Evolutionary conservation across 2,113 vertebrate genomes (phyloP).

Genomic region (Romanogobio albipinnatus): DNA sequence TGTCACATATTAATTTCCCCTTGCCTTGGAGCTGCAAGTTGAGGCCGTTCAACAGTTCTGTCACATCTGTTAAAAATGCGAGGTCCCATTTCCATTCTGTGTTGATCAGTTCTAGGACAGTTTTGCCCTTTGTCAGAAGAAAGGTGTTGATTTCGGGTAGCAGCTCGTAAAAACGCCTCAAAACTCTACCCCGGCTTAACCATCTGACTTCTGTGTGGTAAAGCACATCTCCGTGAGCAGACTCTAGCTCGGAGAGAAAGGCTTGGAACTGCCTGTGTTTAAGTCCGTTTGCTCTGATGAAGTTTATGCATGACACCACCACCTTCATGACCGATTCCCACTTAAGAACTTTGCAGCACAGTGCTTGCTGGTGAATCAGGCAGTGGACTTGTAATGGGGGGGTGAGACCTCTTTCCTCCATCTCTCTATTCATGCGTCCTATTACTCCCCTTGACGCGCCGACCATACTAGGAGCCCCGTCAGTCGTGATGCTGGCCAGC

Average conservation of each 20-base stretch:
- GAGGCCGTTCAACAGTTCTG: slow-evolving; percentile 39
- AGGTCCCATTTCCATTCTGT: slow-evolving; percentile 56
- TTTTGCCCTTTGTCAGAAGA: neutral
- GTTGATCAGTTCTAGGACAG: neutral
- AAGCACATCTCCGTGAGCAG: slow-evolving; percentile 50
- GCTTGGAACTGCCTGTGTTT: slow-evolving; percentile 49
- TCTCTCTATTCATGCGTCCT: neutral
- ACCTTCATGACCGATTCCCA: slow-evolving; percentile 51
- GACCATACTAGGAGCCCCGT: neutral
- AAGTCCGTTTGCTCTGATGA: slow-evolving; percentile 23
- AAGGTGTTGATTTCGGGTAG: neutral
- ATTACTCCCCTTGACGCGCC: slow-evolving; percentile 3
- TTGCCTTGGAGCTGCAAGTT: slow-evolving; percentile 53
- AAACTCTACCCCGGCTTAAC: slow-evolving; percentile 44
- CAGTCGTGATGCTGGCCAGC: slow-evolving; percentile 10
- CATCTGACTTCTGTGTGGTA: slow-evolving; percentile 49
- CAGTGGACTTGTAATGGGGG: neutral
- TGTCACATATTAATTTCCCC: slow-evolving; percentile 50
- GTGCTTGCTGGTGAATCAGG: slow-evolving; percentile 34
- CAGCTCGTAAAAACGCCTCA: slow-evolving; percentile 47
- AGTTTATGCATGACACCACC: slow-evolving; percentile 53
- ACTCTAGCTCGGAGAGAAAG: slow-evolving; percentile 17
- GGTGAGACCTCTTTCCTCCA: neutral
- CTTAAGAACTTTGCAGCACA: slow-evolving; percentile 43
- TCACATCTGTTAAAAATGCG: slow-evolving; percentile 43